Evolutionary conservation across 2,888 invertebrate genomes (phyloP).

Genomic region (Lissonota sp.): DNA sequence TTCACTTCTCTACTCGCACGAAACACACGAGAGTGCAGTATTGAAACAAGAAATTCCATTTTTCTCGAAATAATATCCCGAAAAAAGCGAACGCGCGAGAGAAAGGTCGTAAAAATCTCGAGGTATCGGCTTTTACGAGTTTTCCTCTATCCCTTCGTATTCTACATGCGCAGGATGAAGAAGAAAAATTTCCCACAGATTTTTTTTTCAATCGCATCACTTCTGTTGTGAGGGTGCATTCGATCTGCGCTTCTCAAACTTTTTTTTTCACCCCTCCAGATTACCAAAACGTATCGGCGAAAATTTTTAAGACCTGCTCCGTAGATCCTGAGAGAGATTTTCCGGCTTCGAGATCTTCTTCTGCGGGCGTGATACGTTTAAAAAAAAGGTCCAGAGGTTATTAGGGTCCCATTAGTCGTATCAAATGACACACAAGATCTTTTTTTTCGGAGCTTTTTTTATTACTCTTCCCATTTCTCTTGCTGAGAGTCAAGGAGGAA

Average conservation of each 20-base stretch:
- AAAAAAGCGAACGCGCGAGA: slow-evolving; percentile 75
- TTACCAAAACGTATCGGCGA: slow-evolving; percentile 30
- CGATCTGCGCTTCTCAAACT: slow-evolving; percentile 14
- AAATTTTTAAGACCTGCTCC: slow-evolving; percentile 7
- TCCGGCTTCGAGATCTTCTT: slow-evolving; percentile 27
- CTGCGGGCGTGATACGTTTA: slow-evolving; percentile 57
- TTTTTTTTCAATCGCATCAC: slow-evolving; percentile 5
- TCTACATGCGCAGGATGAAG: no score
- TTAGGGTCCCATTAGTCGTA: slow-evolving; percentile 76
- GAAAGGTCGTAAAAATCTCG: slow-evolving; percentile 78
- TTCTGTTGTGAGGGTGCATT: slow-evolving; percentile 21
- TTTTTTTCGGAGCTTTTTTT: slow-evolving; percentile 12
- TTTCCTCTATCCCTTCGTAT: no score
- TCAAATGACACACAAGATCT: slow-evolving; percentile 53
- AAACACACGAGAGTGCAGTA: background rate
- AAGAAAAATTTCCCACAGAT: slow-evolving; percentile 16
- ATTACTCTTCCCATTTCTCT: slow-evolving; percentile 16
- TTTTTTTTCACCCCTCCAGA: background rate
- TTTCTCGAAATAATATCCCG: slow-evolving; percentile 79
- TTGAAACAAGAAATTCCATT: slow-evolving; percentile 78
- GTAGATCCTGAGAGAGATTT: slow-evolving; percentile 39
- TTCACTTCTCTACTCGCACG: slow-evolving; percentile 24
- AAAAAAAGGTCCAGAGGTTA: slow-evolving; percentile 70
- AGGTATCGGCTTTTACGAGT: slow-evolving; percentile 78
- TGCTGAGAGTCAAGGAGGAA: background rate